phyloP scores from a whole-genome alignment of 2,888 invertebrate species.

The Lepidocyrtinus sp. region DNA sequence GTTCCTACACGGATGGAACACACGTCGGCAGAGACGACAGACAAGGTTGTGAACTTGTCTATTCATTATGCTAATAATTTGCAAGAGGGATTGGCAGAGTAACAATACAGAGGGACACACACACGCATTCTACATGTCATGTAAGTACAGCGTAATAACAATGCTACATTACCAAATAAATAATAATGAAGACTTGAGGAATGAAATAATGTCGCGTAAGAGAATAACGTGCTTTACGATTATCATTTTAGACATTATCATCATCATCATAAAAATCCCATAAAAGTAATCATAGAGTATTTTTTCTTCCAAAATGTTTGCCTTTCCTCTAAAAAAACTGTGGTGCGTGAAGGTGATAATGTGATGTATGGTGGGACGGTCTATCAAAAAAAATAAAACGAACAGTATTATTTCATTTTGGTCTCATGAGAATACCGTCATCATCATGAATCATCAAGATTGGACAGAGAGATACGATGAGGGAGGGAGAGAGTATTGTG shows the following conservation, averaged over 20 bases:
- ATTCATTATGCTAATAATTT: conserved; percentile 7
- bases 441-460: conserved; percentile 13
- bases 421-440: conserved; percentile 6
- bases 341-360: conserved; percentile 9
- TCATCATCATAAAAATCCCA: conserved; percentile 13
- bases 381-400: conserved; percentile 1
- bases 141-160: conserved; percentile 4
- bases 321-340: neutral
- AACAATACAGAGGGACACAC: no score
- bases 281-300: conserved; percentile 6
- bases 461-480: conserved; percentile 4
- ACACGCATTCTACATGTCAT: neutral
- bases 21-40: conserved; percentile 6
- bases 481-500: neutral
- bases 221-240: neutral
- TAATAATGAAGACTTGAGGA: no score
- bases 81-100: conserved; percentile 1
- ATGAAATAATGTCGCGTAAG: neutral
- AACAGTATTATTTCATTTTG: conserved; percentile 6
- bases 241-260: neutral
- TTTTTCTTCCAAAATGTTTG: neutral
- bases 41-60: conserved; percentile 13
- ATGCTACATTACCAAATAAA: conserved; percentile 1
- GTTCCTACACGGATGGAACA: neutral
- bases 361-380: neutral